Conservation (phyloP, 2,113 vertebrate genomes). For the cattle (Bos taurus) region DNA sequence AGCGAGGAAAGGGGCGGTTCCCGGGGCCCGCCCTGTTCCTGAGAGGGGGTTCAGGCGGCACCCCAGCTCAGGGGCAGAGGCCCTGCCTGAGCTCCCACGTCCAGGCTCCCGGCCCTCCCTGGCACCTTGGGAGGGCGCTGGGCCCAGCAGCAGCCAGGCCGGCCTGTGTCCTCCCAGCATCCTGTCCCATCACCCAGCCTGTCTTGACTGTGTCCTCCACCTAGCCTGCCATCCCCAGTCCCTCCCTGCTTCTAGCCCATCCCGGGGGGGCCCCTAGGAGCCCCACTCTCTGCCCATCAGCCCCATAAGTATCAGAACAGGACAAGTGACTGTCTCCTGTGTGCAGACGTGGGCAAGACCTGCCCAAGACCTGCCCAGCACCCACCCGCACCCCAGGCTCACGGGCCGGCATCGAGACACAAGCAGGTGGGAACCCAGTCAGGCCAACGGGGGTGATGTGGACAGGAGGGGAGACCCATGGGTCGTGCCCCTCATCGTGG, state of each 20-base stretch:
- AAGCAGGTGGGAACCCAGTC: background rate
- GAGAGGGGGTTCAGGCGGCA: no score
- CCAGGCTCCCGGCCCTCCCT: background rate
- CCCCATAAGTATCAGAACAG: background rate
- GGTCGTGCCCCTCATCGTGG: no score
- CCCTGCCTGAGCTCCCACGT: background rate
- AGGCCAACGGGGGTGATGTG: background rate
- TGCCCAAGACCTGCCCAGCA: background rate
- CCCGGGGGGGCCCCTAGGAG: background rate
- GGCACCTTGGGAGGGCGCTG: background rate
- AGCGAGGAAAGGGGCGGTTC: background rate
- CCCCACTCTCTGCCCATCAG: background rate
- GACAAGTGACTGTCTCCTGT: accelerated
- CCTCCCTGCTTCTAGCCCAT: background rate
- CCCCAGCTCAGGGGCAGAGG: background rate
- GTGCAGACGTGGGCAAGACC: background rate
- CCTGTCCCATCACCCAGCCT: background rate
- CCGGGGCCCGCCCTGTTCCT: background rate
- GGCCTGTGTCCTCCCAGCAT: background rate
- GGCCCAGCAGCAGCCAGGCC: background rate
- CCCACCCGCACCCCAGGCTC: background rate
- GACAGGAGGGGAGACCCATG: background rate
- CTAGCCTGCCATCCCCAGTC: background rate
- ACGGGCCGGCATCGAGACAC: accelerated
- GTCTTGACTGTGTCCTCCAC: background rate